A percentile compares a stretch with the other conserved stretches of the same genome.
These are phyloP conservation scores for Catharus fuscescens DNA, from an alignment of 2,113 vertebrate genomes.

Conservation along the genomic window DNA sequence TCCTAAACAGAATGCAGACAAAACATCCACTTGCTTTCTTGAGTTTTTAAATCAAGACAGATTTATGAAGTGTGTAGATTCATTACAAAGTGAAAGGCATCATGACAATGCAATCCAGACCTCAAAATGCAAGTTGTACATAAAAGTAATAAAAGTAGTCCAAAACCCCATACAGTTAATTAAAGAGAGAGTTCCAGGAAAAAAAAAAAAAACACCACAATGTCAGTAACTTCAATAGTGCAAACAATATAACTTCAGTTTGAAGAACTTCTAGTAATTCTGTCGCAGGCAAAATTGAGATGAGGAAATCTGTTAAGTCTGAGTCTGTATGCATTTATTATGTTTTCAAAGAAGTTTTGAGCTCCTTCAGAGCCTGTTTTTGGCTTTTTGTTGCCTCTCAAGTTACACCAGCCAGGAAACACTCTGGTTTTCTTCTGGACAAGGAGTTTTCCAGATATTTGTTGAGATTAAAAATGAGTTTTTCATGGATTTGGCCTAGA, in stretches of 20 bases:
- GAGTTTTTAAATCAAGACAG: neutral
- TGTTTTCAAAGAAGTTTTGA: neutral
- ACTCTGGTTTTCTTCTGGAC: neutral
- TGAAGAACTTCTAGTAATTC: neutral
- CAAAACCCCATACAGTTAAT: neutral
- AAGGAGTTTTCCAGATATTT: neutral
- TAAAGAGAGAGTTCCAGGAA: neutral
- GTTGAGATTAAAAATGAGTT: neutral
- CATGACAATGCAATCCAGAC: neutral
- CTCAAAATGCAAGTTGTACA: neutral
- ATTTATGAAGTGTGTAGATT: neutral
- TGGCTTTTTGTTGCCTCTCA: neutral
- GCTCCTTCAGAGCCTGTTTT: neutral
- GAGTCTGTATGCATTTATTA: neutral
- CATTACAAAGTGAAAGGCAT: neutral
- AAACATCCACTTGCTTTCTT: neutral
- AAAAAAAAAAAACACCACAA: neutral
- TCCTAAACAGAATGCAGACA: neutral
- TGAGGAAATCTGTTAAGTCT: neutral
- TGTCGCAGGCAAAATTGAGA: neutral
- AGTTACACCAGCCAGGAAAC: neutral
- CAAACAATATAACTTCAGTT: neutral
- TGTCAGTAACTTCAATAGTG: neutral
- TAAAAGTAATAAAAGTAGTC: neutral
- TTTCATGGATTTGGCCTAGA: neutral